Evolutionary conservation across 2,113 vertebrate genomes (phyloP).

Genomic region (Stigmatopora argus): DNA sequence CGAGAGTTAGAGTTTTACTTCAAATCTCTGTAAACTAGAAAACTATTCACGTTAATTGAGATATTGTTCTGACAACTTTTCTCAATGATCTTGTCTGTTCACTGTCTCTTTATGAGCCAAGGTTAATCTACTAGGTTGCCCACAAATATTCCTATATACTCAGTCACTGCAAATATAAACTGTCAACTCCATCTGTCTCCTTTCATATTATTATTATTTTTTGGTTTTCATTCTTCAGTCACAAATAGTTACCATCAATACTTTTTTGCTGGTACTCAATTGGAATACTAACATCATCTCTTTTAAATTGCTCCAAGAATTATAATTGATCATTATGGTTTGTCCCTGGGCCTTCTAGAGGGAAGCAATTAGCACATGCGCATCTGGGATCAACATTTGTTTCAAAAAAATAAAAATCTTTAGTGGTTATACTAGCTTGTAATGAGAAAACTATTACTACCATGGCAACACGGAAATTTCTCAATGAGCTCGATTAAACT

Average conservation of each 20-base stretch:
- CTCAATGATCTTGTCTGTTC: background rate
- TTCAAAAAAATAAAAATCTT: too few species aligned
- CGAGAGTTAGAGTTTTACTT: too few species aligned
- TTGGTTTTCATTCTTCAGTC: background rate
- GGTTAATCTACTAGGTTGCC: too few species aligned
- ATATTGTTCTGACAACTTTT: too few species aligned
- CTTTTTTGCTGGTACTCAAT: background rate
- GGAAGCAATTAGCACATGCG: background rate
- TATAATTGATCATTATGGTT: background rate
- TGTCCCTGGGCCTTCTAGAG: background rate
- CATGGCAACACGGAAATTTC: too few species aligned
- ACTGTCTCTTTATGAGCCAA: too few species aligned
- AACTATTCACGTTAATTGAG: too few species aligned
- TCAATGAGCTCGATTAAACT: too few species aligned
- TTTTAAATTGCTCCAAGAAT: background rate
- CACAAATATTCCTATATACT: too few species aligned
- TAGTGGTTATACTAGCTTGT: too few species aligned
- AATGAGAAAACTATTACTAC: too few species aligned
- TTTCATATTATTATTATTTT: background rate
- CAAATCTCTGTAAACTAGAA: too few species aligned
- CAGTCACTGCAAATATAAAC: background rate
- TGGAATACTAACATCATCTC: background rate
- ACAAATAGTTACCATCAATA: background rate
- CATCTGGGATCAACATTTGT: background rate
- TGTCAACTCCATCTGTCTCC: background rate